Evolutionary conservation across 92 coral and sea anemone genomes (phyloP), one percentile per base, ranked within the genome.

Genomic region (Paragorgia papillata): DNA sequence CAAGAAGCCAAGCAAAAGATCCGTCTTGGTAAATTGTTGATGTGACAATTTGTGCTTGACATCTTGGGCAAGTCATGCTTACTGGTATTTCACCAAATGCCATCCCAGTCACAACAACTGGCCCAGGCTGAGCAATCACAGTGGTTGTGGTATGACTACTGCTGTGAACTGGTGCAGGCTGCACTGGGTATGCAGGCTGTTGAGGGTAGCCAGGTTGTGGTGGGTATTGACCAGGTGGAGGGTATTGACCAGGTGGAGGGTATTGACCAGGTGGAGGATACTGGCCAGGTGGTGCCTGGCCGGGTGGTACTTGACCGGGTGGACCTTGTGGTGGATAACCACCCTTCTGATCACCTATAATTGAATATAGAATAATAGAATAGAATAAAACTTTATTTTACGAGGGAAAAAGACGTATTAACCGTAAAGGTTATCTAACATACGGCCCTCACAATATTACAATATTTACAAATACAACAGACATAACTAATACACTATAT

Each of bases 21-120:
- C 99, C 99, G 78, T 91, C 97, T 34, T 87, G 84, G 75, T 91
- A 95, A 50, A 84, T 76, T 50, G 97, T 95, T 22, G 90, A 82
- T 0, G 95, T 84, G 21, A 95, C 90, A 31, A 95, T 87, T 69
- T 95, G 97, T 7, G 97, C 89, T 80, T 91, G 99, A 81, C 99
- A 95, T 46, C 87, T 86, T 0, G 94, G 92, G 79, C 99, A 95
- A 13, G 86, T 93, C 99, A 95, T 95, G 68, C 99, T 95, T 13
- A 95, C 85, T 0, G 99, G 99, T 1, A 79, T 65, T 61, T 95
- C 99, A 0, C 97, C 90, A 69, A 86, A 95, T 3, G 68, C 66
- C 81, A 85, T 74, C 60, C 83, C 86, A 17, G 90, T 74, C 56
- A 84, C 71, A 21, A 86, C 78, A 4, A 90, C 70, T 21, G 79